A percentile compares a stretch with the other conserved stretches of the same genome.
Conservation (phyloP, 2,888 invertebrate species). For the Noctua janthe region DNA sequence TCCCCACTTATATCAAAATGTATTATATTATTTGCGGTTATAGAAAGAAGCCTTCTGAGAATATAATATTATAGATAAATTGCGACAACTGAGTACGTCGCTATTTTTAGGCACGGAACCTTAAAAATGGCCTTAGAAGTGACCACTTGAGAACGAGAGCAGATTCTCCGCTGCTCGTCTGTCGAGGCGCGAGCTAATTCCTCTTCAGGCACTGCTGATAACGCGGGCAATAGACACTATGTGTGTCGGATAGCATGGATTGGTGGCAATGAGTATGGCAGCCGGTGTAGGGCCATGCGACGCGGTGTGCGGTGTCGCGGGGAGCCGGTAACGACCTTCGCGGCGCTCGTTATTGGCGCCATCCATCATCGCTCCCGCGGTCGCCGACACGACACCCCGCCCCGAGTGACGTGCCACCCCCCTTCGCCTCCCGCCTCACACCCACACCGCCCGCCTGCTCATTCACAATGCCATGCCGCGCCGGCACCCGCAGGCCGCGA, state of each 20-base stretch:
- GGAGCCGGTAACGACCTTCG: slow-evolving; percentile 68
- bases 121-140: not conserved
- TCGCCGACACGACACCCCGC: slow-evolving; percentile 65
- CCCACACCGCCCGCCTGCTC: slow-evolving; percentile 27
- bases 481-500: not conserved
- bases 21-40: no score
- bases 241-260: not conserved
- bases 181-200: not conserved
- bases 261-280: not conserved
- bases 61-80: not conserved
- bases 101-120: not conserved
- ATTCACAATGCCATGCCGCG: slow-evolving; percentile 21
- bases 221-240: not conserved
- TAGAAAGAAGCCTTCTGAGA: no score
- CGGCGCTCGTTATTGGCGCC: slow-evolving; percentile 81
- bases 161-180: not conserved
- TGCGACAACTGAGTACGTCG: not conserved
- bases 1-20: no score
- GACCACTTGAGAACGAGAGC: not conserved
- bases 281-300: not conserved
- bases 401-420: slow-evolving; percentile 16
- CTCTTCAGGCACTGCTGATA: not conserved
- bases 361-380: slow-evolving; percentile 82
- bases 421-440: slow-evolving; percentile 13
- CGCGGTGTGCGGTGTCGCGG: slow-evolving; percentile 28